A percentile compares a stretch with the other conserved stretches of the same genome.
Conservation (phyloP, 2,888 invertebrate species). For the Andrena dorsata region DNA sequence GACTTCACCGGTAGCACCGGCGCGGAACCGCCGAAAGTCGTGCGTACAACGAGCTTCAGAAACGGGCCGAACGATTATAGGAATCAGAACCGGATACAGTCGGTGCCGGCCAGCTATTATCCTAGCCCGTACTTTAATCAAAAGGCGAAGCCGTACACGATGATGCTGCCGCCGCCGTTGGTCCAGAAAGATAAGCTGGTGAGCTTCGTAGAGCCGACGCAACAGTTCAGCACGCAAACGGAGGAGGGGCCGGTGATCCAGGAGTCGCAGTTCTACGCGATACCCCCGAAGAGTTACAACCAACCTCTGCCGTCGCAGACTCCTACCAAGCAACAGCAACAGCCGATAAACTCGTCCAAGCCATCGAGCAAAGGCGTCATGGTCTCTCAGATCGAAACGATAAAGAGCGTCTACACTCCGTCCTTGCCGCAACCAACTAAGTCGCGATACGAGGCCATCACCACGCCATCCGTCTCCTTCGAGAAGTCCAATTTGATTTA, state of each 20-base stretch:
- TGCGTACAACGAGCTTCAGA: constrained; percentile 81
- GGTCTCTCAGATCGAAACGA: constrained; percentile 69
- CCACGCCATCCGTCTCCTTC: constrained; percentile 85
- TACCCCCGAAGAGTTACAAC: constrained; percentile 61
- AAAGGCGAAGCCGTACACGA: constrained; percentile 87
- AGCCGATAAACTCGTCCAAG: constrained; percentile 39
- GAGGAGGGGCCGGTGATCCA: constrained; percentile 78
- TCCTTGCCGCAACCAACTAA: constrained; percentile 56
- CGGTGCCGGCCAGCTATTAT: constrained; percentile 76
- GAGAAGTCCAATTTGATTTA: constrained; percentile 89
- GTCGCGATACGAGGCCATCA: constrained; percentile 66
- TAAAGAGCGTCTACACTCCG: constrained; percentile 65
- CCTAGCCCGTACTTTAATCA: constrained; percentile 74
- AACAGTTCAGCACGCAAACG: constrained; percentile 74
- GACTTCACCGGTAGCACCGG: constrained; percentile 78
- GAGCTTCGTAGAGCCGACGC: constrained; percentile 52
- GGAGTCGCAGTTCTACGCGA: constrained; percentile 65
- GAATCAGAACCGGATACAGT: constrained; percentile 73
- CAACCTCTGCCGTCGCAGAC: constrained; percentile 42
- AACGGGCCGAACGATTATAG: constrained; percentile 72
- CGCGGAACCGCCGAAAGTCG: constrained; percentile 82
- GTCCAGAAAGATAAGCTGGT: constrained; percentile 79
- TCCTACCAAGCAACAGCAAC: constrained; percentile 32
- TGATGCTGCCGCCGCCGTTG: constrained; percentile 90
- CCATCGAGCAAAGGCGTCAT: constrained; percentile 37